Percentiles rank a stretch among this genome's conserved stretches.
Conservation (phyloP, 2,797 vertebrate species). For the Scyliorhinus canicula region DNA sequence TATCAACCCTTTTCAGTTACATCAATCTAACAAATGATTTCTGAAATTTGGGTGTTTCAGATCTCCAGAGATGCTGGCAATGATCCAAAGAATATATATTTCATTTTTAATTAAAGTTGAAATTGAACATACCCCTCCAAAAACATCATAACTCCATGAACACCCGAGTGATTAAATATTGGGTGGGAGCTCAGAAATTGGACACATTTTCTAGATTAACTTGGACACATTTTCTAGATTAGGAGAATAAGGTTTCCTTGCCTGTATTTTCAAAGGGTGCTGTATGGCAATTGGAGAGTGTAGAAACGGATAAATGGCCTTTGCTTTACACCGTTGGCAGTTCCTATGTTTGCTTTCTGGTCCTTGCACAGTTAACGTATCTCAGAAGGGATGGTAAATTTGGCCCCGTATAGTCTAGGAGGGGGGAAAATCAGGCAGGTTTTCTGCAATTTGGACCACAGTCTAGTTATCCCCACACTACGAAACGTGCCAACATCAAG, state of each 20-base stretch:
- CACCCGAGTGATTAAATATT: background rate
- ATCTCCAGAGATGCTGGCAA: background rate
- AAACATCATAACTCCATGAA: constrained; percentile 10
- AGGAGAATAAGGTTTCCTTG: background rate
- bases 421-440: background rate
- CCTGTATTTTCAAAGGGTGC: background rate
- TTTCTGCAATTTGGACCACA: background rate
- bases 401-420: background rate
- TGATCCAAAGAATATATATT: background rate
- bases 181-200: background rate
- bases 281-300: no score
- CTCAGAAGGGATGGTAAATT: background rate
- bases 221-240: background rate
- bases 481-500: background rate
- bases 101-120: constrained; percentile 29
- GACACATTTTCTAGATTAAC: background rate
- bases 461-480: no score
- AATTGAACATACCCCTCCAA: background rate
- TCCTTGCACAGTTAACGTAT: background rate
- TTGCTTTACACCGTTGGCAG: background rate
- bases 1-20: background rate
- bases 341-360: background rate
- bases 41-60: background rate
- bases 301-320: background rate
- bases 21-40: background rate